Percentiles rank a stretch among this genome's conserved stretches.
Evolutionary conservation across 2,797 vertebrate genomes (phyloP).

Genomic region (Periparus ater): DNA sequence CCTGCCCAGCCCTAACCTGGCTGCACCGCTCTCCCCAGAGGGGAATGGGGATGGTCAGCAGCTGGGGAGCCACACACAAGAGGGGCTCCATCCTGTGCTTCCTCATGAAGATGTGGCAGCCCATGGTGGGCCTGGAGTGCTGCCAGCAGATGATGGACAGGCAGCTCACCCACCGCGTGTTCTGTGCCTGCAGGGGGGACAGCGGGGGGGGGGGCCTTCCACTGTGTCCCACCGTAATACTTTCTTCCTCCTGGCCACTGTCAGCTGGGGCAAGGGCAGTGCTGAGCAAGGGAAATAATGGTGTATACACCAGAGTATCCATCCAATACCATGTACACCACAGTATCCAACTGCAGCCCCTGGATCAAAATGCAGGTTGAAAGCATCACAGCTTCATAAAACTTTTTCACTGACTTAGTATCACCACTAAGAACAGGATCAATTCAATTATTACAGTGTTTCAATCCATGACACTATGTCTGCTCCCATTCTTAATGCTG

Average conservation of each 20-base stretch:
- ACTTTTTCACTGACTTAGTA: background rate
- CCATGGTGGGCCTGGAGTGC: conserved; percentile 6
- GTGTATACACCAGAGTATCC: conserved; percentile 16
- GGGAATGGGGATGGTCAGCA: background rate
- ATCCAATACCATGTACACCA: too few relatives aligned
- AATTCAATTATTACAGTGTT: background rate
- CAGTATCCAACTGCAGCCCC: background rate
- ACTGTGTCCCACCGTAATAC: conserved; percentile 1
- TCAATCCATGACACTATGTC: background rate
- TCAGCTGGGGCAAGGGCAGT: conserved; percentile 72
- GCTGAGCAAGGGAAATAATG: conserved; percentile 40
- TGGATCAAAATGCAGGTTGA: conserved; percentile 62
- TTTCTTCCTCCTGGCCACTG: conserved; percentile 54
- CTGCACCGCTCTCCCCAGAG: conserved; percentile 7
- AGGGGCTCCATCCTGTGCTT: conserved; percentile 24
- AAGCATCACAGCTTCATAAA: background rate
- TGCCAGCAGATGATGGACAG: conserved; percentile 7
- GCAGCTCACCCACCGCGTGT: conserved; percentile 54
- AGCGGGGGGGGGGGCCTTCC: conserved; percentile 65
- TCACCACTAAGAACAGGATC: background rate
- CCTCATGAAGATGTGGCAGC: conserved; percentile 46
- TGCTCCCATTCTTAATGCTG: background rate
- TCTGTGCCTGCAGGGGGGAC: conserved; percentile 68
- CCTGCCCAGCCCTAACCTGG: conserved; percentile 54
- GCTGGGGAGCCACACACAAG: conserved; percentile 31